Evolutionary conservation across 2,888 invertebrate species (phyloP), one percentile per base, ranked within the genome.

Genomic region (Mythimna impura): DNA sequence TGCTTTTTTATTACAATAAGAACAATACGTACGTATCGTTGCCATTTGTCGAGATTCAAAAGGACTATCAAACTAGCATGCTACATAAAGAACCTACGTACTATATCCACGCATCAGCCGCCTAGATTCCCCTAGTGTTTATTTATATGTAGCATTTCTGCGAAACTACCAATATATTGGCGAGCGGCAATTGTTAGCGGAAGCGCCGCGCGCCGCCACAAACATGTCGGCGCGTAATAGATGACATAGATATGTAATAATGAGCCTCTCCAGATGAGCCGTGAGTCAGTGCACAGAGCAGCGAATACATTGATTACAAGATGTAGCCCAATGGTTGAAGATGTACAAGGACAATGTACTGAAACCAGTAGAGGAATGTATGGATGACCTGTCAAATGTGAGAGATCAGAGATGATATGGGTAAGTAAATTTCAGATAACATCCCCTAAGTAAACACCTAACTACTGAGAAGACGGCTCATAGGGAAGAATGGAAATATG

Each of bases 121-220:
- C 60, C 25, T 55, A 55, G 40, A 50, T 65, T 4, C 40, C 14
- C 14, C 20, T 3, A 8, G 22, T 58, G 47, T 36, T 12, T 75
- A 66, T 76, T n/a, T 57, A 52, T 22, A 30, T 50, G 36, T n/a
- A 52, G 14, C 34, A 1, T 12, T 78, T 54, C 55, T 34, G 57
- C 3, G 73, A 52, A 79, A 79, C 73, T 64, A 64, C 40, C 66
- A 66, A 66, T 61, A 82, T 43, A 43, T 30, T 43, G 40, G 61
- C 25, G 47, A 10, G 47, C n/a, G n/a, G 52, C 25, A 12, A 83
- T 73, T 83, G 81, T 80, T 80, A 69, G 84, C 80, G 80, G 75
- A 80, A 80, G 66, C 79, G 47, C 43, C 40, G 40, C 25, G 30
- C 40, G 43, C 50, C 14, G 47, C 52, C 12, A 40, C 40, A 6